Evolutionary conservation across 1,140 invertebrate genomes (phyloP).

Genomic region (Zaprionus camerounensis): DNA sequence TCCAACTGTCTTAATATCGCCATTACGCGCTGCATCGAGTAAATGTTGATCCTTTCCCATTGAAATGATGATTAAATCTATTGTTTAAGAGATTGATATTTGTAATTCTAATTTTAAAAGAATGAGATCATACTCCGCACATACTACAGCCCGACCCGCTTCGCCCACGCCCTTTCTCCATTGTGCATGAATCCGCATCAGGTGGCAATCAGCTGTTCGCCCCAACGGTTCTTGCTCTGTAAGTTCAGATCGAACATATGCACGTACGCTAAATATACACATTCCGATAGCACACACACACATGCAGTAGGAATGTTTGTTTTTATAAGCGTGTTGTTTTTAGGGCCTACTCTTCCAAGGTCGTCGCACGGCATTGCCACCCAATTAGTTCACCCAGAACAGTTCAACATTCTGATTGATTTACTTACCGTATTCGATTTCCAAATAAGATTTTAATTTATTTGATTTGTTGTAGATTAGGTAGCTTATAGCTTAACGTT

Average conservation of each 20-base stretch:
- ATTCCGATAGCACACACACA: conserved; percentile 31
- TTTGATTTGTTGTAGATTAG: neutral
- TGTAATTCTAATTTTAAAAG: conserved; percentile 12
- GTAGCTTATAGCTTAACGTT: conserved; percentile 1
- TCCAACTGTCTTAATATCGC: conserved; percentile 94
- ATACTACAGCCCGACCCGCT: neutral
- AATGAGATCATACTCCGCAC: conserved; percentile 42
- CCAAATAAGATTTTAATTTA: conserved; percentile 14
- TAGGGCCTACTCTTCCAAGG: conserved; percentile 55
- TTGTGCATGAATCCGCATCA: conserved; percentile 22
- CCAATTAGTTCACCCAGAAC: conserved; percentile 36
- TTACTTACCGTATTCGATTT: conserved; percentile 22
- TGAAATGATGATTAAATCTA: neutral
- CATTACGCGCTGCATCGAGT: conserved; percentile 96
- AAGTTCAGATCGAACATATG: conserved; percentile 24
- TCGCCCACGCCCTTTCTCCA: conserved; percentile 21
- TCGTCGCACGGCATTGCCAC: conserved; percentile 56
- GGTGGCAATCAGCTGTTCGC: conserved; percentile 52
- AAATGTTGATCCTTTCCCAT: conserved; percentile 97
- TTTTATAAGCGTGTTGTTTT: conserved; percentile 42
- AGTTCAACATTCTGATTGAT: conserved; percentile 31
- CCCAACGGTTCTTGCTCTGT: conserved; percentile 23
- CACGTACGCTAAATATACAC: conserved; percentile 6
- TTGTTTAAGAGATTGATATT: neutral
- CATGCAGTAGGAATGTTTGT: conserved; percentile 29